Percentiles rank a stretch among this genome's conserved stretches.
Conservation (phyloP, 2,797 vertebrate genomes). For the Leptatherina wallacei region DNA sequence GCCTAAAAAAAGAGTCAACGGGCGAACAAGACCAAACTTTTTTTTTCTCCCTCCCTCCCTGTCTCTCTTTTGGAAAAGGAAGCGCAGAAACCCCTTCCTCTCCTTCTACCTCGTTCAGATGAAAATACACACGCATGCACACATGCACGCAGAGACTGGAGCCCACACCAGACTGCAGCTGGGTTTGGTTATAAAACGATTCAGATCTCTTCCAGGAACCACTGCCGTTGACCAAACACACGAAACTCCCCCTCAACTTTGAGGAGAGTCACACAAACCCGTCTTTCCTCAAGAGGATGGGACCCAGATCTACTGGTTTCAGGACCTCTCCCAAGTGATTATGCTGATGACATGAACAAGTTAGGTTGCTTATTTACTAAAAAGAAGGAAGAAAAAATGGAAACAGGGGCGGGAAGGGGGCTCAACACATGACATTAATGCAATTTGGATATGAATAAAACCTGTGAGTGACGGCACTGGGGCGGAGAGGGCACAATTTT, state of each 20-base stretch:
- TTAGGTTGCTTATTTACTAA: slow-evolving; percentile 74
- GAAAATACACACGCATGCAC: slow-evolving; percentile 47
- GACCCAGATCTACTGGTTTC: slow-evolving; percentile 69
- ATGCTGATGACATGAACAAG: slow-evolving; percentile 81
- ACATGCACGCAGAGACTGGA: slow-evolving; percentile 47
- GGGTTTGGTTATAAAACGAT: slow-evolving; percentile 89
- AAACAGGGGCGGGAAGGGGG: slow-evolving; percentile 65
- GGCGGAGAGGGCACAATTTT: slow-evolving; percentile 71
- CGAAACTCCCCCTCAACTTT: slow-evolving; percentile 85
- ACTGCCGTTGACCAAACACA: slow-evolving; percentile 88
- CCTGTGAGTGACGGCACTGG: slow-evolving; percentile 64
- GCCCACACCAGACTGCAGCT: slow-evolving; percentile 81
- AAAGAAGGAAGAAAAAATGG: slow-evolving; percentile 15
- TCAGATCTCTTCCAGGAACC: slow-evolving; percentile 92
- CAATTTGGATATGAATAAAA: slow-evolving; percentile 76
- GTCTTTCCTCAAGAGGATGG: slow-evolving; percentile 74
- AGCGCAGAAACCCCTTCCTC: slow-evolving; percentile 67
- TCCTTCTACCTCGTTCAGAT: slow-evolving; percentile 70
- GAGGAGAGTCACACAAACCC: slow-evolving; percentile 80
- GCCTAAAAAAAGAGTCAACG: slow-evolving; percentile 81
- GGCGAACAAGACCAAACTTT: slow-evolving; percentile 67
- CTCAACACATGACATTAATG: slow-evolving; percentile 79
- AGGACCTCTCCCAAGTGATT: slow-evolving; percentile 82
- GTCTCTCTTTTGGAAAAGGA: slow-evolving; percentile 75
- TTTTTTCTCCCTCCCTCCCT: slow-evolving; percentile 37